phyloP scores from a whole-genome alignment of 2,888 invertebrate genomes.

The Octonoba sinensis region DNA sequence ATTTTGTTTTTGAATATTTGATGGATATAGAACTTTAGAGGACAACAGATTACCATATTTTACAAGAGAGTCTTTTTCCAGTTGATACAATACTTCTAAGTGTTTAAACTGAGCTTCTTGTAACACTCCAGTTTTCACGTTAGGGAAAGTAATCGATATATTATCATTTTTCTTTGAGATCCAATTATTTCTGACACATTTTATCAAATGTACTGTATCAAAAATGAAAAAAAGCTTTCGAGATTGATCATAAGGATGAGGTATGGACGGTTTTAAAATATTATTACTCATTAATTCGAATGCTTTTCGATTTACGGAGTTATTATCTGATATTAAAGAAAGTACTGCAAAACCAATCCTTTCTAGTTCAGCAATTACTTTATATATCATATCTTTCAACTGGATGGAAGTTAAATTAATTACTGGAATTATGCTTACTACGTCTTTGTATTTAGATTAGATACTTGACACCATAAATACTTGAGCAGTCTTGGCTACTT shows the following conservation, averaged over 20 bases:
- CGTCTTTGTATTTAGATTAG: conserved; percentile 1
- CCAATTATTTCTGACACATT: no score
- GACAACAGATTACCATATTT: conserved; percentile 2
- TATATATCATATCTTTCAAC: conserved; percentile 7
- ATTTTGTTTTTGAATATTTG: neutral
- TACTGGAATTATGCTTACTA: conserved; percentile 8
- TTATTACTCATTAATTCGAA: no score
- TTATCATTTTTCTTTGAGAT: no score
- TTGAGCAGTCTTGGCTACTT: conserved; percentile 11
- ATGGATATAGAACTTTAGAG: neutral
- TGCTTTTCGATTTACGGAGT: no score
- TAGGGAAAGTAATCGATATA: no score
- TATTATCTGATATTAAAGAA: neutral
- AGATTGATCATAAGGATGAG: no score
- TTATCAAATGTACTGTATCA: no score
- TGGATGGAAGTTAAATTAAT: neutral
- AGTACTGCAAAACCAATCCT: conserved; percentile 9
- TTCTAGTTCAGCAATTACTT: neutral
- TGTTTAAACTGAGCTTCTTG: no score
- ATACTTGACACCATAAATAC: conserved; percentile 13
- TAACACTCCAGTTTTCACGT: no score
- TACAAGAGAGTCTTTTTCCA: neutral
- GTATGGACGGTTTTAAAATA: no score
- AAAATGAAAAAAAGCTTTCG: no score
- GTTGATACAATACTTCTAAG: neutral